phyloP scores from a whole-genome alignment of 2,113 vertebrate species.

The Paralichthys olivaceus region DNA sequence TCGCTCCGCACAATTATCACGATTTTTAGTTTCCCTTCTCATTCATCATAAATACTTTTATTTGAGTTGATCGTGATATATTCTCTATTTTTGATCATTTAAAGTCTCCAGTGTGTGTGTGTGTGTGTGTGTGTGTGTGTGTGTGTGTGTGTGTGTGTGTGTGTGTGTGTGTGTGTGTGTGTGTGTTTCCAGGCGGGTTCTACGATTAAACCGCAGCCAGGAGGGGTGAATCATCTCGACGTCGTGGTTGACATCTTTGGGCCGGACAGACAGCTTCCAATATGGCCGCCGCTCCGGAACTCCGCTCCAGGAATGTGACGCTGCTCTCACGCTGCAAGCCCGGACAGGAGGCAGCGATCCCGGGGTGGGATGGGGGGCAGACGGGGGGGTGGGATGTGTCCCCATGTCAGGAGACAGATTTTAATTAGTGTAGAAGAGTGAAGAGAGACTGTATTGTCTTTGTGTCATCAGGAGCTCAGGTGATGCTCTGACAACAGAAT shows the following conservation, averaged over 20 bases:
- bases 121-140: too few species aligned
- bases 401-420: not conserved
- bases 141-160: too few species aligned
- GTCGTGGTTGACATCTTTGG: constrained; percentile 37
- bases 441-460: not conserved
- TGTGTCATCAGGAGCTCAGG: too few species aligned
- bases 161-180: too few species aligned
- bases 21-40: not conserved
- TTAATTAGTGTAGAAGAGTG: not conserved
- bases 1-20: too few species aligned
- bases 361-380: not conserved
- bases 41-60: too few species aligned
- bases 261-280: constrained; percentile 83
- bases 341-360: constrained; percentile 40
- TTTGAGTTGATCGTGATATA: too few species aligned
- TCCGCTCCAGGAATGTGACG: constrained; percentile 77
- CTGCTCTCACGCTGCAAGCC: constrained; percentile 44
- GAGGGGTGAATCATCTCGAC: constrained; percentile 37
- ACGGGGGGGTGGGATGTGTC: not conserved
- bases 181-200: too few species aligned
- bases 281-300: constrained; percentile 91
- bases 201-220: too few species aligned
- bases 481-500: too few species aligned
- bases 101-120: not conserved
- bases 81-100: not conserved